phyloP scores from a whole-genome alignment of 2,797 vertebrate species.

The Oceanodroma leucorhoa region DNA sequence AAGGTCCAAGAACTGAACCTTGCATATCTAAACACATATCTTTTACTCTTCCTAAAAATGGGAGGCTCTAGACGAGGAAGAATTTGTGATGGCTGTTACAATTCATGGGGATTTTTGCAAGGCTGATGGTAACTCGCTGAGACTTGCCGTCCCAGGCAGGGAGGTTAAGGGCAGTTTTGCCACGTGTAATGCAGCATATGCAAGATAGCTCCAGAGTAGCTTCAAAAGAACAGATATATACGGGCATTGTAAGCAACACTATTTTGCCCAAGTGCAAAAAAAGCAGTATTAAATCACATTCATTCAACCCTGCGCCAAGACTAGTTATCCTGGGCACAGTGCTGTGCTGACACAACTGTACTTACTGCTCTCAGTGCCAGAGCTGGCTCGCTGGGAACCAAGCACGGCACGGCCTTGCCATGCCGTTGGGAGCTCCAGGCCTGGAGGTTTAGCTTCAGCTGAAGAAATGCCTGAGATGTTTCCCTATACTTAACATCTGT shows the following conservation, averaged over 20 bases:
- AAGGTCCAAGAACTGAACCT: neutral
- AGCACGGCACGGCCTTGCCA: accelerated
- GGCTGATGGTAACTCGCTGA: neutral
- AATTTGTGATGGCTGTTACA: neutral
- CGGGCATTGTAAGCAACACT: neutral
- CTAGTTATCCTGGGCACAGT: neutral
- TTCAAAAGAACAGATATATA: neutral
- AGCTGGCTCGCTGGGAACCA: neutral
- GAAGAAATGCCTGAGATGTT: neutral
- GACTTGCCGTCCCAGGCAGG: neutral
- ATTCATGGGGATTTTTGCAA: neutral
- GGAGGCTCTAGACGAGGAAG: neutral
- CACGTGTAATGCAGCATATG: neutral
- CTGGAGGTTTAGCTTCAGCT: neutral
- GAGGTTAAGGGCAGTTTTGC: neutral
- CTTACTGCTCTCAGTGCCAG: neutral
- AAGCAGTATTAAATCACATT: neutral
- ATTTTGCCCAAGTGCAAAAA: neutral
- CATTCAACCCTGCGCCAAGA: neutral
- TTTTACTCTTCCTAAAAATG: neutral
- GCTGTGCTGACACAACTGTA: neutral
- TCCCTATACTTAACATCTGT: neutral
- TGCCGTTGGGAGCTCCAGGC: neutral
- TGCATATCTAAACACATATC: neutral
- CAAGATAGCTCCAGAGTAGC: neutral